phyloP scores from a whole-genome alignment of 37 sponge, comb jelly and placozoan species.

The Bolinopsis microptera region DNA sequence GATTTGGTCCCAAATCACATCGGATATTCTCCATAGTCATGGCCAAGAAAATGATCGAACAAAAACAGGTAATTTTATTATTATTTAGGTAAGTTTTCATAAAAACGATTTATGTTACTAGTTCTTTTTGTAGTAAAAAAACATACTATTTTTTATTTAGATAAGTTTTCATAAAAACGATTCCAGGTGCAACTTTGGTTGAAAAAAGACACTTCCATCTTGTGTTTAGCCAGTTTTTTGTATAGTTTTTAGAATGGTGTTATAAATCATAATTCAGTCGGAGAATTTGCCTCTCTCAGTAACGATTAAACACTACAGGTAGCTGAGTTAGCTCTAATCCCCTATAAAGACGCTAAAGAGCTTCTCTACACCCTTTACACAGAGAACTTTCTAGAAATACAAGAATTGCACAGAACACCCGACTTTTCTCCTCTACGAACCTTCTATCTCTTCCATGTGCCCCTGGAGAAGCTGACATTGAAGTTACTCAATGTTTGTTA shows the following conservation, averaged over 20 bases:
- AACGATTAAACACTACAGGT: slow-evolving; percentile 6
- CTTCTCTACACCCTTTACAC: slow-evolving; percentile 86
- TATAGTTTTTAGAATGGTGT: no score
- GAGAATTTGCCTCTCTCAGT: no score
- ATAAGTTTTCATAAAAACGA: no score
- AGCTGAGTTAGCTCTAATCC: slow-evolving; percentile 88
- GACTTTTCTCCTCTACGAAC: slow-evolving; percentile 90
- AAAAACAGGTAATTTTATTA: slow-evolving; percentile 46
- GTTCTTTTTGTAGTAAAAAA: no score
- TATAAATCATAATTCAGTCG: no score
- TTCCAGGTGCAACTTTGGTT: no score
- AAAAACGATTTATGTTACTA: no score
- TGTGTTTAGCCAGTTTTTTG: no score
- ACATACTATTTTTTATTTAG: no score
- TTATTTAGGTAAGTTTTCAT: no score
- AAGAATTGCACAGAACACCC: slow-evolving; percentile 86
- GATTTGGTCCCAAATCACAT: slow-evolving; percentile 58
- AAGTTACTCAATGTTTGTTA: slow-evolving; percentile 79
- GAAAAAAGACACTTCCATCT: no score
- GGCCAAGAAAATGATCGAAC: slow-evolving; percentile 46
- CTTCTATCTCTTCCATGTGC: slow-evolving; percentile 87
- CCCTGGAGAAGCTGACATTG: slow-evolving; percentile 72
- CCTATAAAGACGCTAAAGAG: slow-evolving; percentile 89
- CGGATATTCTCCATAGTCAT: slow-evolving; percentile 44
- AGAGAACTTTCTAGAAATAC: slow-evolving; percentile 82